These are phyloP conservation scores for Malurus elegans DNA, from an alignment of 2,113 vertebrate species.

Conservation along the genomic window DNA sequence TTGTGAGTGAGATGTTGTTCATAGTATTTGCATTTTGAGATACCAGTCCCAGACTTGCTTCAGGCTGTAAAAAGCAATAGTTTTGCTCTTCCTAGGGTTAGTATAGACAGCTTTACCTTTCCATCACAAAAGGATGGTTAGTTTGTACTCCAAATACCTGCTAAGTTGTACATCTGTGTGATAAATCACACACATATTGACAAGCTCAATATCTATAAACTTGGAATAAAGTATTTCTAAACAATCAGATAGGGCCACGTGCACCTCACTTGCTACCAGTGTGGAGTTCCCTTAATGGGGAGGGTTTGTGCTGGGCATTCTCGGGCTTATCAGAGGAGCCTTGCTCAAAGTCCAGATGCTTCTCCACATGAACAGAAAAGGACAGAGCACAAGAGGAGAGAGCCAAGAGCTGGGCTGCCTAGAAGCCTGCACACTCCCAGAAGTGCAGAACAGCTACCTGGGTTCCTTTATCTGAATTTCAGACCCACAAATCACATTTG, in stretches of 20 bases:
- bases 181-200: neutral
- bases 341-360: neutral
- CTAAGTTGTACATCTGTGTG: neutral
- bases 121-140: neutral
- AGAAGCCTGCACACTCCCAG: neutral
- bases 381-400: neutral
- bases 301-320: rapidly evolving
- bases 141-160: neutral
- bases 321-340: neutral
- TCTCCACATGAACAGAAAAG: neutral
- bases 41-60: neutral
- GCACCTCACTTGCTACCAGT: neutral
- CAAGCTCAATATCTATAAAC: neutral
- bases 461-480: neutral
- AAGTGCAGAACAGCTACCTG: neutral
- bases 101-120: neutral
- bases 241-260: neutral
- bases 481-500: neutral
- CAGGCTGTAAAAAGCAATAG: neutral
- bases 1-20: neutral
- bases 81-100: neutral
- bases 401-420: neutral
- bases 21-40: neutral
- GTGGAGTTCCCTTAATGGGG: too few species aligned
- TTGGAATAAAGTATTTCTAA: neutral